Conservation (phyloP, 1,140 invertebrate species). For the Formica selysi region DNA sequence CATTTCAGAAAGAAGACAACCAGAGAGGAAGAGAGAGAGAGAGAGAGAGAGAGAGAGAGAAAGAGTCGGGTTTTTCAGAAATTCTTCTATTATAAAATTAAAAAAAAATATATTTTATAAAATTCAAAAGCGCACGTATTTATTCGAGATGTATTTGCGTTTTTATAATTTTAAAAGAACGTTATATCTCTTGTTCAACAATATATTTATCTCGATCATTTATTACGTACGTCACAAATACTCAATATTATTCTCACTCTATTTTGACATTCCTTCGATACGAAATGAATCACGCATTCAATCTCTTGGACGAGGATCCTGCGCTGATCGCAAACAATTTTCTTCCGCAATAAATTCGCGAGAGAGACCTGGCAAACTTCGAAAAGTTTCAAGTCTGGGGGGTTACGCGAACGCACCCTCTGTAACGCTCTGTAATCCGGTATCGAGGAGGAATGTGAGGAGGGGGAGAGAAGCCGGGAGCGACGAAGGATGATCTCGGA, state of each 20-base stretch:
- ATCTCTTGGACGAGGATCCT: slow-evolving; percentile 7
- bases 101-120: not conserved
- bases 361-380: slow-evolving; percentile 44
- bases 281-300: not conserved
- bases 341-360: slow-evolving; percentile 40
- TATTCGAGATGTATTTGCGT: not conserved
- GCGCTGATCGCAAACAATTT: slow-evolving; percentile 40
- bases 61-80: too few relatives aligned
- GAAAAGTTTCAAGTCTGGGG: slow-evolving; percentile 56
- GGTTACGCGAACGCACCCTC: slow-evolving; percentile 46
- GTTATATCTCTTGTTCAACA: not conserved
- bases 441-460: not conserved
- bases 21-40: too few relatives aligned
- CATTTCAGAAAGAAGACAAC: too few relatives aligned
- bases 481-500: slow-evolving; percentile 60
- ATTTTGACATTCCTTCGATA: not conserved
- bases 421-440: slow-evolving; percentile 48
- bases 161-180: not conserved
- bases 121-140: not conserved
- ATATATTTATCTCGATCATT: not conserved
- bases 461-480: slow-evolving; percentile 6
- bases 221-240: not conserved
- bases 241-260: not conserved
- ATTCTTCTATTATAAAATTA: not conserved
- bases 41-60: too few relatives aligned